Conservation (phyloP, 1,140 invertebrate species). For the Drosophila ohnishii region DNA sequence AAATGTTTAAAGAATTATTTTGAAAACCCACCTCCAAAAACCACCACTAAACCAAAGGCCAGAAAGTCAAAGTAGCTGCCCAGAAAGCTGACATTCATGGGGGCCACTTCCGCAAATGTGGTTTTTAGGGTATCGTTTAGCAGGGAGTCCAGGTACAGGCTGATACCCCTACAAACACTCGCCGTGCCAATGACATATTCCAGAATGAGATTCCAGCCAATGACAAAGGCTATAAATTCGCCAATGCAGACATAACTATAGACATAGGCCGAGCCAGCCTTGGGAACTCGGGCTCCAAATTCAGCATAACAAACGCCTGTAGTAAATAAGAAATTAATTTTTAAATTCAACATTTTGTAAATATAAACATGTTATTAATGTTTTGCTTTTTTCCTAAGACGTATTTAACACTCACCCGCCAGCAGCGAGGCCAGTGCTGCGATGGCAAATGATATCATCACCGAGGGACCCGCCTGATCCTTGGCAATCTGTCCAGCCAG, state of each 20-base stretch:
- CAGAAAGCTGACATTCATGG: constrained; percentile 85
- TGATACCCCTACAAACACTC: constrained; percentile 92
- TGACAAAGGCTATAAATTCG: constrained; percentile 91
- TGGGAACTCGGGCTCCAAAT: constrained; percentile 93
- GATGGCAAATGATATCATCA: constrained; percentile 92
- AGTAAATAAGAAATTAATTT: constrained; percentile 62
- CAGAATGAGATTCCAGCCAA: constrained; percentile 95
- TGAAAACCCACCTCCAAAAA: constrained; percentile 84
- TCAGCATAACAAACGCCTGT: constrained; percentile 93
- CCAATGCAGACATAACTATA: constrained; percentile 95
- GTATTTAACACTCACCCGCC: constrained; percentile 85
- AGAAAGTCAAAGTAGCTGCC: constrained; percentile 88
- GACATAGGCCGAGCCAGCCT: constrained; percentile 93
- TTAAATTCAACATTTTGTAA: background rate
- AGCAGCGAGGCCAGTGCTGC: constrained; percentile 93
- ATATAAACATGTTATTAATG: no score
- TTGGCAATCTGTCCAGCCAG: constrained; percentile 93
- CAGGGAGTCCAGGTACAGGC: constrained; percentile 89
- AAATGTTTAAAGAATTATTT: no score
- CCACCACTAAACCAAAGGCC: constrained; percentile 86
- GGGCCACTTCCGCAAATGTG: constrained; percentile 83
- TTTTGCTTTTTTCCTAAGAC: no score
- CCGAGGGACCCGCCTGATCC: constrained; percentile 91
- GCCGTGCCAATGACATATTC: constrained; percentile 96
- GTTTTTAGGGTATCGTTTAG: constrained; percentile 84